phyloP scores from a whole-genome alignment of 2,888 invertebrate species.

The Athrips mouffetella region DNA sequence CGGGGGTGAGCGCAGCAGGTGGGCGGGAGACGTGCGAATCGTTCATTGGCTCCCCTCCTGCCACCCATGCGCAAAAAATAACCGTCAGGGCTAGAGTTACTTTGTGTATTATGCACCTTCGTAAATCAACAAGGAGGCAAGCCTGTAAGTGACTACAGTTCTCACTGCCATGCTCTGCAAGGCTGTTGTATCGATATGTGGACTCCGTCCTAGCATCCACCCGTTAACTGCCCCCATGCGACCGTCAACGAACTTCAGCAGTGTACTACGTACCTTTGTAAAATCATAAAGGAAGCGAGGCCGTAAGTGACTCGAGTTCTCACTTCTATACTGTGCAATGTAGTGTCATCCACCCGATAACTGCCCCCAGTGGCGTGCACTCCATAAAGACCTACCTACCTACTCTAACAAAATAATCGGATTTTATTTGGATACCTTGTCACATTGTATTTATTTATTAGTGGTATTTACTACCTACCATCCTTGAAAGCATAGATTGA shows the following conservation, averaged over 20 bases:
- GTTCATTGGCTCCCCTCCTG: no score
- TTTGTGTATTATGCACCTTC: conserved; percentile 79
- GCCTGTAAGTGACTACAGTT: conserved; percentile 93
- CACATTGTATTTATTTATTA: no score
- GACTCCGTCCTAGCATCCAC: conserved; percentile 78
- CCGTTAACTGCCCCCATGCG: conserved; percentile 95
- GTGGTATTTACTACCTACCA: no score
- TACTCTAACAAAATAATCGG: no score
- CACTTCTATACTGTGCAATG: conserved; percentile 93
- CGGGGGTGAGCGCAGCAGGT: no score
- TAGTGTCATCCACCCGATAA: conserved; percentile 89
- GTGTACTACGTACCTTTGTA: conserved; percentile 81
- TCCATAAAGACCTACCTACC: no score
- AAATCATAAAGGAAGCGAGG: conserved; percentile 89
- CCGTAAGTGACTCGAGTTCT: conserved; percentile 96
- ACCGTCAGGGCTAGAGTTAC: no score
- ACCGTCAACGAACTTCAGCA: conserved; percentile 86
- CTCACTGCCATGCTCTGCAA: conserved; percentile 96
- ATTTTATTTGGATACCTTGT: no score
- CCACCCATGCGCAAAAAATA: no score
- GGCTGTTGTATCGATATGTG: conserved; percentile 82
- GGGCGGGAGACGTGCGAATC: no score
- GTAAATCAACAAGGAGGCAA: conserved; percentile 90
- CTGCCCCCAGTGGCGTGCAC: no score
- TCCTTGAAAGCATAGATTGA: no score